Percentiles rank a stretch among this genome's conserved stretches.
phyloP scores from a whole-genome alignment of 2,888 invertebrate species.

The Acleris literana region DNA sequence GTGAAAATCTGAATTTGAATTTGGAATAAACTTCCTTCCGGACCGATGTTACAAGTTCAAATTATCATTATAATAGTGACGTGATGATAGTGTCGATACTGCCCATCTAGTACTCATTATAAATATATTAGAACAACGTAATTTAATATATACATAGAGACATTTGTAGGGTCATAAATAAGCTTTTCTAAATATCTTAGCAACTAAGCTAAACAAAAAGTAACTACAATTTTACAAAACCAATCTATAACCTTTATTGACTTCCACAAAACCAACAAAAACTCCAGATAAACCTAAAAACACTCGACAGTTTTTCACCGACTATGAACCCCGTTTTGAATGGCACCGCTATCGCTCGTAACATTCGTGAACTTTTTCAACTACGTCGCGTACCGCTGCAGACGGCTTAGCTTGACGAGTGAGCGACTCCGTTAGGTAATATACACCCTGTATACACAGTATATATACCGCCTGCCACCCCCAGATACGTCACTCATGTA shows the following conservation, averaged over 20 bases:
- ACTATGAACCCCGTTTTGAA: slow-evolving; percentile 49
- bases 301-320: slow-evolving; percentile 26
- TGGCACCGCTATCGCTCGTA: slow-evolving; percentile 59
- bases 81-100: no score
- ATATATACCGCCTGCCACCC: slow-evolving; percentile 58
- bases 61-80: no score
- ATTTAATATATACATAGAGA: no score
- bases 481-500: slow-evolving; percentile 76
- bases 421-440: slow-evolving; percentile 55
- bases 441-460: slow-evolving; percentile 50
- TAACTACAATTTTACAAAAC: background rate
- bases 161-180: no score
- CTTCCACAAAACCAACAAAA: slow-evolving; percentile 24
- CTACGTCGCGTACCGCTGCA: slow-evolving; percentile 52
- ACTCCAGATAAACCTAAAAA: slow-evolving; percentile 23
- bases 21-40: no score
- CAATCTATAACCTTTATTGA: background rate
- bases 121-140: no score
- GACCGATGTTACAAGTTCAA: no score
- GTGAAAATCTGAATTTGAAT: no score
- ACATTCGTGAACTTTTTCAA: slow-evolving; percentile 73
- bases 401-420: slow-evolving; percentile 70
- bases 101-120: no score
- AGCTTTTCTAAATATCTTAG: no score
- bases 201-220: no score